phyloP scores from a whole-genome alignment of 2,797 vertebrate genomes.

The Scomberomorus guttatus region DNA sequence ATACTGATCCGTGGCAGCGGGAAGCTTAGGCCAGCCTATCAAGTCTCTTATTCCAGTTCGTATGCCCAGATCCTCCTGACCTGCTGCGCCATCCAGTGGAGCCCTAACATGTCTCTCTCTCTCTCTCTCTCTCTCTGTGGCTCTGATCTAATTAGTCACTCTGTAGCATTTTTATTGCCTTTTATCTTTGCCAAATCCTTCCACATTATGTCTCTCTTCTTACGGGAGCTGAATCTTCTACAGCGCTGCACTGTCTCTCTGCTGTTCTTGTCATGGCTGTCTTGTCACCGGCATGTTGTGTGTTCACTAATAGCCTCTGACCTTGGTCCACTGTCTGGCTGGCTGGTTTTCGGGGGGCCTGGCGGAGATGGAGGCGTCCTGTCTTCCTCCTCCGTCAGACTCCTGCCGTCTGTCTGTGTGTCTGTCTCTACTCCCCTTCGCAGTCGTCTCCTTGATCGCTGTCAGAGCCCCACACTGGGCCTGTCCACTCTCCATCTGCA shows the following conservation, averaged over 20 bases:
- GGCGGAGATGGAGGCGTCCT: constrained; percentile 64
- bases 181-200: constrained; percentile 37
- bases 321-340: constrained; percentile 77
- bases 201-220: constrained; percentile 54
- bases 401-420: constrained; percentile 70
- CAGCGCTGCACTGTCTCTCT: constrained; percentile 11
- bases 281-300: constrained; percentile 72
- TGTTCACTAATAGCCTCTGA: constrained; percentile 81
- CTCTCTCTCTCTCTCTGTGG: background rate
- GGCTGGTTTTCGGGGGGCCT: constrained; percentile 65
- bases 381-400: constrained; percentile 70
- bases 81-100: constrained; percentile 74
- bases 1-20: constrained; percentile 93
- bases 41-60: constrained; percentile 85
- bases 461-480: constrained; percentile 80
- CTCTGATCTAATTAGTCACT: constrained; percentile 61
- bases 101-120: constrained; percentile 22
- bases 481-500: constrained; percentile 81
- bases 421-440: constrained; percentile 57
- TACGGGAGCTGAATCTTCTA: constrained; percentile 39
- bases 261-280: constrained; percentile 63
- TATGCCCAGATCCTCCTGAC: constrained; percentile 86
- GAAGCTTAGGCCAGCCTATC: constrained; percentile 82
- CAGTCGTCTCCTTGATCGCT: constrained; percentile 77
- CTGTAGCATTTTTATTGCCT: constrained; percentile 33